Percentiles rank a stretch among this genome's conserved stretches.
Conservation (phyloP, 1,140 invertebrate species). For the Plectus sambesii region DNA sequence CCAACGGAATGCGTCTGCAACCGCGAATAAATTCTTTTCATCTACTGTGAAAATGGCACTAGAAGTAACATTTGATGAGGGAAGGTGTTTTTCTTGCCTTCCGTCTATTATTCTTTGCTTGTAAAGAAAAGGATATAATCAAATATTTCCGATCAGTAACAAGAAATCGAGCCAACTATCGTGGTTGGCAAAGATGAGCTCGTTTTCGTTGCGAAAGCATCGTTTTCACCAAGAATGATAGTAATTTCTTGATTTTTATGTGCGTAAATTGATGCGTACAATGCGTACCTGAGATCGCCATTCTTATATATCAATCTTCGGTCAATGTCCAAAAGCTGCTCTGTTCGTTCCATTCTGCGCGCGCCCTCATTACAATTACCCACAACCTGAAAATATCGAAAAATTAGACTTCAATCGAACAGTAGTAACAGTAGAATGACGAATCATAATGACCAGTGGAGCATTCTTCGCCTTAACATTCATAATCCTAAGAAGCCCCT, state of each 20-base stretch:
- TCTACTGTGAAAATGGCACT: conserved; percentile 1
- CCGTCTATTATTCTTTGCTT: too few relatives aligned
- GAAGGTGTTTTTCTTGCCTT: too few relatives aligned
- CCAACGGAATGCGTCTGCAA: conserved; percentile 54
- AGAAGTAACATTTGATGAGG: conserved; percentile 3
- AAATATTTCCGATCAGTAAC: too few relatives aligned
- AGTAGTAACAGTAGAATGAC: too few relatives aligned
- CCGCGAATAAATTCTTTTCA: conserved; percentile 48
- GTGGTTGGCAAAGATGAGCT: too few relatives aligned
- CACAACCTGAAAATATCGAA: conserved; percentile 62
- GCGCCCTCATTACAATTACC: conserved; percentile 83
- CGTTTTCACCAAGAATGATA: conserved; percentile 9
- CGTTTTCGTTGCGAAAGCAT: too few relatives aligned
- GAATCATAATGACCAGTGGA: conserved; percentile 19
- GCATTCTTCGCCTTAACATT: not conserved
- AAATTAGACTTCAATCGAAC: too few relatives aligned
- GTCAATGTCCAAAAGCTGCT: conserved; percentile 62
- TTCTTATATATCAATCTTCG: conserved; percentile 59
- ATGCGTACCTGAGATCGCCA: conserved; percentile 26
- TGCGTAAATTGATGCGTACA: conserved; percentile 7
- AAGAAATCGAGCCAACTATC: too few relatives aligned
- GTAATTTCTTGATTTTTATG: too few relatives aligned
- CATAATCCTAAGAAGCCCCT: too few relatives aligned
- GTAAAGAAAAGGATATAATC: too few relatives aligned
- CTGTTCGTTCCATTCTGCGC: conserved; percentile 66